A percentile compares a stretch with the other conserved stretches of the same genome.
These are phyloP conservation scores for Galbula dea DNA, from an alignment of 2,113 vertebrate genomes.

Conservation along the genomic window DNA sequence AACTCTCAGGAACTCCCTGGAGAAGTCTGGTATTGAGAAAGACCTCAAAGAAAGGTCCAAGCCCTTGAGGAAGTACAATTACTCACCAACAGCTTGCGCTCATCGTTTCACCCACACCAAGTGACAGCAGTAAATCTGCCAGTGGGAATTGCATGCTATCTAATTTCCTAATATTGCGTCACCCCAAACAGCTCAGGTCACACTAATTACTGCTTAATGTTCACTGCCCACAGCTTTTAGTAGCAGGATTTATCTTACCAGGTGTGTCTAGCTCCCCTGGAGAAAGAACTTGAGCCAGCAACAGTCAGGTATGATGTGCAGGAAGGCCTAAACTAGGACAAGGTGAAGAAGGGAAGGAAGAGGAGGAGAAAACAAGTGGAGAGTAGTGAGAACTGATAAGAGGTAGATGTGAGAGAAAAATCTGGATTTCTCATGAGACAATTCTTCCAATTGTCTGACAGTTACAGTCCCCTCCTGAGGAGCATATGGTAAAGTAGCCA, in stretches of 20 bases:
- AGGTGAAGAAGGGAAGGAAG: neutral
- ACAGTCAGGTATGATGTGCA: neutral
- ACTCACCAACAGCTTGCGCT: neutral
- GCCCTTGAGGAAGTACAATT: neutral
- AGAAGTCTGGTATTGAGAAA: neutral
- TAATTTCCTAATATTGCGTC: neutral
- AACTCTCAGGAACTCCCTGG: neutral
- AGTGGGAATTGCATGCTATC: rapidly evolving
- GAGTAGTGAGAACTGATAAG: neutral
- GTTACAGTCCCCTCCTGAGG: neutral
- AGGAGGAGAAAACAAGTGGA: neutral
- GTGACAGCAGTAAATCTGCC: neutral
- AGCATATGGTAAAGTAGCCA: neutral
- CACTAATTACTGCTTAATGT: neutral
- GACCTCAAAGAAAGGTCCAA: neutral
- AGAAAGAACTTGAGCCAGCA: neutral
- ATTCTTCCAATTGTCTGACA: neutral
- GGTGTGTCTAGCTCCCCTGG: neutral
- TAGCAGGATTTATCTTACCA: neutral
- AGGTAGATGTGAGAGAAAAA: neutral
- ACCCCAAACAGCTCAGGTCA: neutral
- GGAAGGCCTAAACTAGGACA: neutral
- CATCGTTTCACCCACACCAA: neutral
- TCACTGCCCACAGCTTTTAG: neutral
- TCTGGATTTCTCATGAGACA: neutral